Conservation (phyloP, 2,113 vertebrate species). For the Acanthochromis polyacanthus region DNA sequence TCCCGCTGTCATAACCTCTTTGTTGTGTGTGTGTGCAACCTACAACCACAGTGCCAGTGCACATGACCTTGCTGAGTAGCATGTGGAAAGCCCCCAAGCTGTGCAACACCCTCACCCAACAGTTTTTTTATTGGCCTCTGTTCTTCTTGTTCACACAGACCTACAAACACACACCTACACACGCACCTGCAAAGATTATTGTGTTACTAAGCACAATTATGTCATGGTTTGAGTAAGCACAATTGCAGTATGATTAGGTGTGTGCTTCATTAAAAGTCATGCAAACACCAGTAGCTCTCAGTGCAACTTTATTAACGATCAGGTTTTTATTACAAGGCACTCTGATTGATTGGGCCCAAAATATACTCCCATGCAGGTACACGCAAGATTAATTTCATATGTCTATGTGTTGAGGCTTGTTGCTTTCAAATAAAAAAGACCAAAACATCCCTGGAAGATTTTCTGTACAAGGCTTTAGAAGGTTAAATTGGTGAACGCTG, state of each 20-base stretch:
- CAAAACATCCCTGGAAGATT: too few relatives aligned
- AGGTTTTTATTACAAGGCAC: neutral
- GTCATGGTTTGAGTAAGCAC: slow-evolving; percentile 10
- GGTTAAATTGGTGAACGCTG: too few relatives aligned
- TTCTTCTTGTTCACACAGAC: slow-evolving; percentile 29
- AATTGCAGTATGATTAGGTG: slow-evolving; percentile 2
- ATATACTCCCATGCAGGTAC: too few relatives aligned
- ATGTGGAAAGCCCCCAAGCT: slow-evolving; percentile 81
- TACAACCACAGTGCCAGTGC: slow-evolving; percentile 74
- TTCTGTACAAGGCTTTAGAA: too few relatives aligned
- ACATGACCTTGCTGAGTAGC: slow-evolving; percentile 80
- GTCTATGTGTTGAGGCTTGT: neutral
- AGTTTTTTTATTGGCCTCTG: slow-evolving; percentile 40
- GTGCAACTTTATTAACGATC: too few relatives aligned
- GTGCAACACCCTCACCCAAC: slow-evolving; percentile 40
- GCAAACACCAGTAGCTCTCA: too few relatives aligned
- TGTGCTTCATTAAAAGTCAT: neutral
- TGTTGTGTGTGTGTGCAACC: slow-evolving; percentile 43
- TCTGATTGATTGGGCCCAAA: neutral
- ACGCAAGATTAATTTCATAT: too few relatives aligned
- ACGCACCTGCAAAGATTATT: slow-evolving; percentile 31
- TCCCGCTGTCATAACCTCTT: slow-evolving; percentile 8
- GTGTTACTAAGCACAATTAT: slow-evolving; percentile 25
- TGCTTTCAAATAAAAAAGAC: neutral
- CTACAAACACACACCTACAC: slow-evolving; percentile 13